Conservation (phyloP, 2,113 vertebrate species). For the Sphaerodactylus townsendi region DNA sequence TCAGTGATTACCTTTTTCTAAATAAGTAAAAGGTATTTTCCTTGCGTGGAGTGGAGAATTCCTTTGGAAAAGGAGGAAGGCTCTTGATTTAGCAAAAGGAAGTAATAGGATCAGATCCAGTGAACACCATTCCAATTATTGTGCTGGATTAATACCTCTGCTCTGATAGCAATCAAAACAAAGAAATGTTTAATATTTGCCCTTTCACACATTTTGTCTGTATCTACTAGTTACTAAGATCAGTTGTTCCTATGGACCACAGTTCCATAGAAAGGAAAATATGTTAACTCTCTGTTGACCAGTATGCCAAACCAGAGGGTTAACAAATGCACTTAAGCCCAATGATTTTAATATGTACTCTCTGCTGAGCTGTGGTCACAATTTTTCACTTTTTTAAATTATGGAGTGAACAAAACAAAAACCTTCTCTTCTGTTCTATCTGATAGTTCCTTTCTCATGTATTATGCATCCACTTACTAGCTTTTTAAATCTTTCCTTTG, state of each 20-base stretch:
- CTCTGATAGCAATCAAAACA: not conserved
- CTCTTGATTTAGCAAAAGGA: too few species aligned
- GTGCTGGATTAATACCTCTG: not conserved
- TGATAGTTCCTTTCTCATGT: conserved; percentile 22
- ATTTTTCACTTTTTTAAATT: not conserved
- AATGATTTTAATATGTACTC: not conserved
- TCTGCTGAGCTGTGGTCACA: not conserved
- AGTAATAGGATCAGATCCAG: too few species aligned
- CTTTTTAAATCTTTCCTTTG: conserved; percentile 30
- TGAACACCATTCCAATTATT: not conserved
- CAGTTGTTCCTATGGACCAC: conserved; percentile 3
- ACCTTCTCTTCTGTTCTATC: conserved; percentile 13
- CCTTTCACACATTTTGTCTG: conserved; percentile 18
- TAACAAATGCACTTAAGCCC: too few species aligned
- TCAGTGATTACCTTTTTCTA: too few species aligned
- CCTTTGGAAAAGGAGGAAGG: too few species aligned
- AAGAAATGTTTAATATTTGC: not conserved
- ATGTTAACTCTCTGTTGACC: too few species aligned
- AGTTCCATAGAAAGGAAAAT: not conserved
- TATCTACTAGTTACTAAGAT: conserved; percentile 10
- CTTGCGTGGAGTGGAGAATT: too few species aligned
- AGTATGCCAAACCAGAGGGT: too few species aligned
- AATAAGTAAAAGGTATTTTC: too few species aligned
- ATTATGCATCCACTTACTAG: not conserved
- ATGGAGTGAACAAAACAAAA: not conserved